Percentiles rank a stretch among this genome's conserved stretches.
Conservation (phyloP, 2,113 vertebrate genomes). For the Hemibagrus wyckioides region DNA sequence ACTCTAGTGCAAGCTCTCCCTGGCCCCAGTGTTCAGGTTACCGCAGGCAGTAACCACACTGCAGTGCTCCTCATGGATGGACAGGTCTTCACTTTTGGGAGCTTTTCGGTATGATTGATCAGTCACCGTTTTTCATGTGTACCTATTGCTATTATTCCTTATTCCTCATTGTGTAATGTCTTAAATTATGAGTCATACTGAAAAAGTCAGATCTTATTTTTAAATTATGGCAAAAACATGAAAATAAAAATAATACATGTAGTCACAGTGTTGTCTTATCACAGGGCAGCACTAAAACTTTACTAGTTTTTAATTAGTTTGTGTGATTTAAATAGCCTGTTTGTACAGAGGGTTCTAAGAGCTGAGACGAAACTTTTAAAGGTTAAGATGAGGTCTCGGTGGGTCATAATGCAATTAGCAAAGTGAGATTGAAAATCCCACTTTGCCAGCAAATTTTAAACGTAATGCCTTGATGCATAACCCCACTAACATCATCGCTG, state of each 20-base stretch:
- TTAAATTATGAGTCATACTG: not conserved
- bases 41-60: constrained; percentile 98
- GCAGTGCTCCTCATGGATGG: constrained; percentile 92
- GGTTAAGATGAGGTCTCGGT: not conserved
- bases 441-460: not conserved
- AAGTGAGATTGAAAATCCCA: not conserved
- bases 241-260: not conserved
- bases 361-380: not conserved
- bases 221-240: not conserved
- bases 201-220: not conserved
- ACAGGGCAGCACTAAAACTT: not conserved
- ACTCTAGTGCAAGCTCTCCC: constrained; percentile 93
- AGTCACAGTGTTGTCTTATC: too few relatives aligned
- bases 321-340: not conserved
- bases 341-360: not conserved
- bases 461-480: not conserved
- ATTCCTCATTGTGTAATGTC: not conserved
- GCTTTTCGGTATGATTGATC: constrained; percentile 90
- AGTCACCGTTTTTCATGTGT: not conserved
- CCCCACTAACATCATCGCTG: not conserved
- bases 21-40: constrained; percentile 90
- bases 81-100: constrained; percentile 98
- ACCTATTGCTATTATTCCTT: not conserved
- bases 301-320: not conserved
- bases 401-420: not conserved